These are phyloP conservation scores for Porphyrio hochstetteri DNA, from an alignment of 2,113 vertebrate genomes.

Conservation along the genomic window DNA sequence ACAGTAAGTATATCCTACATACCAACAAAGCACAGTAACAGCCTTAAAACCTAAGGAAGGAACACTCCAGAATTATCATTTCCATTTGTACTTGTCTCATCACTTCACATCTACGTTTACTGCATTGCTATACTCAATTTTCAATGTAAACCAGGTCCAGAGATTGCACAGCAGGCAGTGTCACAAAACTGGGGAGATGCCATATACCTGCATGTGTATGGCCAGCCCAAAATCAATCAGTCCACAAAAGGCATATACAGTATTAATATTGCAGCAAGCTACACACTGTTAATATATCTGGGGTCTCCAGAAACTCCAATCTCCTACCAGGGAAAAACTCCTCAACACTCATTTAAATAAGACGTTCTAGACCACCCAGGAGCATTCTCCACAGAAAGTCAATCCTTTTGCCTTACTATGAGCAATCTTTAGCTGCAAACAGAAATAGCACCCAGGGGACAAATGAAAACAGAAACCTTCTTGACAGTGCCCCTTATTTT, in stretches of 20 bases:
- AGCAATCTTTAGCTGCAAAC: not conserved
- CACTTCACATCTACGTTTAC: not conserved
- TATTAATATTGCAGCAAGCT: rapidly evolving
- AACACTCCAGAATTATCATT: not conserved
- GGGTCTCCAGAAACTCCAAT: not conserved
- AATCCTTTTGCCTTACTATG: not conserved
- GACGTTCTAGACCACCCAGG: not conserved
- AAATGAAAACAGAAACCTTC: not conserved
- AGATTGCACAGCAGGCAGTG: not conserved
- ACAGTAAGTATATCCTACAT: not conserved
- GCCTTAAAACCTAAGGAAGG: not conserved
- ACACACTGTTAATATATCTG: not conserved
- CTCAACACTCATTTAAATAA: not conserved
- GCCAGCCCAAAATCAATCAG: not conserved
- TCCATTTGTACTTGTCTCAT: not conserved
- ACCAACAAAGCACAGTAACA: not conserved
- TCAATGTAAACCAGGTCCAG: not conserved
- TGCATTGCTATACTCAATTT: not conserved
- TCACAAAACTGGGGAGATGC: not conserved
- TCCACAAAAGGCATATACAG: not conserved
- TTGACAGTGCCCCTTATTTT: not conserved
- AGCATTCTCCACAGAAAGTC: not conserved
- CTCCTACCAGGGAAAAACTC: not conserved
- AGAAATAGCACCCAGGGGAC: not conserved
- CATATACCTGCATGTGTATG: not conserved